Evolutionary conservation across 2,888 invertebrate species (phyloP).

Genomic region (Tenthredo livida): DNA sequence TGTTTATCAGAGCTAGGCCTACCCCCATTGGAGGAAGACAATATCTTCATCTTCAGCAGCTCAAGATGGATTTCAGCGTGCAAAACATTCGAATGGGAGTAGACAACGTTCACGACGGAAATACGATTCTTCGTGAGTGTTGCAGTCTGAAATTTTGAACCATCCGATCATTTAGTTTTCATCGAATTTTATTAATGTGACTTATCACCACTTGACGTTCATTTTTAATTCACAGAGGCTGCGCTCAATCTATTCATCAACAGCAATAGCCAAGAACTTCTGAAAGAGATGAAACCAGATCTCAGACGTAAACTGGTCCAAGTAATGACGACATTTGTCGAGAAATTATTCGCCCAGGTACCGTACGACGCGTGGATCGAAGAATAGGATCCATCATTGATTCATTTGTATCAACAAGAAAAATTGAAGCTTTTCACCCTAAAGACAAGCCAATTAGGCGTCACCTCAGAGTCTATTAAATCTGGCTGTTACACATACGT

Average conservation of each 20-base stretch:
- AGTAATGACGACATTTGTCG: slow-evolving; percentile 88
- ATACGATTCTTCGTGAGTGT: slow-evolving; percentile 88
- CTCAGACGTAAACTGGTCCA: slow-evolving; percentile 87
- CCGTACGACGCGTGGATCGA: slow-evolving; percentile 89
- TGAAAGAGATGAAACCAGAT: slow-evolving; percentile 93
- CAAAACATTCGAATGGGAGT: slow-evolving; percentile 92
- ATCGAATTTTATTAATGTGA: not conserved
- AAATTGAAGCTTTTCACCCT: slow-evolving; percentile 2
- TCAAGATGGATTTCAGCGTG: slow-evolving; percentile 93
- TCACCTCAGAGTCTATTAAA: not conserved
- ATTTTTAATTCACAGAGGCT: slow-evolving; percentile 82
- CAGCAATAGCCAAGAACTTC: slow-evolving; percentile 89
- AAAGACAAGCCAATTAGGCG: not conserved
- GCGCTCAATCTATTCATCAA: slow-evolving; percentile 93
- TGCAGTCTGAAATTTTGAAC: not conserved
- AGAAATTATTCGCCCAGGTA: slow-evolving; percentile 87
- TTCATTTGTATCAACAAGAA: not conserved
- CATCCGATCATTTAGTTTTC: not conserved
- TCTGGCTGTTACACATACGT: slow-evolving; percentile 10
- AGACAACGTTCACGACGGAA: slow-evolving; percentile 90
- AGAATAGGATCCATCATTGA: slow-evolving; percentile 62
- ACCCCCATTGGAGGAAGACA: slow-evolving; percentile 83
- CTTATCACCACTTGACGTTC: slow-evolving; percentile 36
- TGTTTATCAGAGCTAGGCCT: slow-evolving; percentile 88
- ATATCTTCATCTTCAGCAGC: slow-evolving; percentile 86